Evolutionary conservation across 1,140 invertebrate genomes (phyloP).

Genomic region (Trachymyrmex septentrionalis): DNA sequence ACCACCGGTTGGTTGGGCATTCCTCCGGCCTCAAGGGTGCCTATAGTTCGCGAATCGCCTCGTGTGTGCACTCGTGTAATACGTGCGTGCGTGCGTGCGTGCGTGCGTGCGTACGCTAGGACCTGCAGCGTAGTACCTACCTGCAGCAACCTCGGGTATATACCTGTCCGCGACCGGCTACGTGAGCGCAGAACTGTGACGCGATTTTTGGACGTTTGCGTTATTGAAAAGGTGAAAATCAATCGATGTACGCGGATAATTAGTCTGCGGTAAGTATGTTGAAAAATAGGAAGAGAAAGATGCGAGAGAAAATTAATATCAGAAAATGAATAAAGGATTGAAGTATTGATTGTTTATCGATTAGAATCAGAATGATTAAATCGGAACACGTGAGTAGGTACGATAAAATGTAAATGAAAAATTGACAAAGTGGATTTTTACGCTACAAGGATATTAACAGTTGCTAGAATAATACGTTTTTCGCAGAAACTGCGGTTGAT

Average conservation of each 20-base stretch:
- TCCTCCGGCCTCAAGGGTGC: conserved; percentile 79
- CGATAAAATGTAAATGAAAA: conserved; percentile 8
- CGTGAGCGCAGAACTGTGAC: conserved; percentile 21
- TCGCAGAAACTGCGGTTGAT: background rate
- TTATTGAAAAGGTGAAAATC: conserved; percentile 2
- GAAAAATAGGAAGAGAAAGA: too few relatives aligned
- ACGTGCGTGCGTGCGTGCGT: conserved; percentile 45
- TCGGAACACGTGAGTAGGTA: background rate
- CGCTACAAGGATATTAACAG: background rate
- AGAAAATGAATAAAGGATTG: background rate
- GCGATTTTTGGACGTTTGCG: conserved; percentile 33
- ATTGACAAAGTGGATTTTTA: too few relatives aligned
- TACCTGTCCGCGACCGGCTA: conserved; percentile 36
- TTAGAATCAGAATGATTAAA: background rate
- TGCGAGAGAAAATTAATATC: background rate
- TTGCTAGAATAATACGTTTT: background rate
- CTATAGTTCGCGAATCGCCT: conserved; percentile 80
- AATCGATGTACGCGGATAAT: background rate
- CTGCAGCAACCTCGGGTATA: conserved; percentile 24
- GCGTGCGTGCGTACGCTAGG: conserved; percentile 7
- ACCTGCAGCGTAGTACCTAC: conserved; percentile 34
- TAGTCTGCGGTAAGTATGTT: background rate
- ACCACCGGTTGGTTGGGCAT: conserved; percentile 82
- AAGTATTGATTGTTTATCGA: background rate
- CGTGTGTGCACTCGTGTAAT: conserved; percentile 60